Evolutionary conservation across 2,797 vertebrate genomes (phyloP).

Genomic region (Pangasius djambal): DNA sequence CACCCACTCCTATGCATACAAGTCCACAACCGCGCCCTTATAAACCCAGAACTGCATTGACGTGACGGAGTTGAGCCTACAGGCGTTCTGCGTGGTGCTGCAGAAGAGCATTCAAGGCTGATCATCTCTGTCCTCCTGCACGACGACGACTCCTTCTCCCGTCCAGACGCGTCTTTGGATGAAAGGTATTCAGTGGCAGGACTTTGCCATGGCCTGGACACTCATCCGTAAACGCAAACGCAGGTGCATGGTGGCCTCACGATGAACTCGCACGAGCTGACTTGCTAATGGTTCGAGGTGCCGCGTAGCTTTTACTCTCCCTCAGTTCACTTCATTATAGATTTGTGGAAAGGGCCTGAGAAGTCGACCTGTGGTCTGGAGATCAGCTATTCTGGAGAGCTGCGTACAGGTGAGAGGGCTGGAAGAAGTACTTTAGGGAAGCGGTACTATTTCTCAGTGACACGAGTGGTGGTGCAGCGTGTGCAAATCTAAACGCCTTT

Average conservation of each 20-base stretch:
- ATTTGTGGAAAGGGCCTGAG: not conserved
- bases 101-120: constrained; percentile 14
- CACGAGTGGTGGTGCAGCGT: not conserved
- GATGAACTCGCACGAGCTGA: not conserved
- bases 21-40: constrained; percentile 56
- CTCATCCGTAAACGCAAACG: not conserved
- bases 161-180: constrained; percentile 25
- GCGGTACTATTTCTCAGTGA: not conserved
- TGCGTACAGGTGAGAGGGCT: not conserved
- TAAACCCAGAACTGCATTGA: constrained; percentile 58
- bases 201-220: not conserved
- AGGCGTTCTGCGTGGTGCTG: constrained; percentile 53
- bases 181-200: constrained; percentile 43
- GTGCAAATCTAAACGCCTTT: not conserved
- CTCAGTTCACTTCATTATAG: not conserved
- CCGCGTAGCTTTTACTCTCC: not conserved
- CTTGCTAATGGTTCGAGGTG: not conserved
- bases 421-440: not conserved
- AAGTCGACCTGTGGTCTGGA: not conserved
- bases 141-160: not conserved
- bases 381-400: not conserved
- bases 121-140: not conserved
- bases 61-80: constrained; percentile 58
- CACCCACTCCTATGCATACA: constrained; percentile 44
- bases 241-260: not conserved